Conservation (phyloP, 2,113 vertebrate genomes). For the Antigone vipio region DNA sequence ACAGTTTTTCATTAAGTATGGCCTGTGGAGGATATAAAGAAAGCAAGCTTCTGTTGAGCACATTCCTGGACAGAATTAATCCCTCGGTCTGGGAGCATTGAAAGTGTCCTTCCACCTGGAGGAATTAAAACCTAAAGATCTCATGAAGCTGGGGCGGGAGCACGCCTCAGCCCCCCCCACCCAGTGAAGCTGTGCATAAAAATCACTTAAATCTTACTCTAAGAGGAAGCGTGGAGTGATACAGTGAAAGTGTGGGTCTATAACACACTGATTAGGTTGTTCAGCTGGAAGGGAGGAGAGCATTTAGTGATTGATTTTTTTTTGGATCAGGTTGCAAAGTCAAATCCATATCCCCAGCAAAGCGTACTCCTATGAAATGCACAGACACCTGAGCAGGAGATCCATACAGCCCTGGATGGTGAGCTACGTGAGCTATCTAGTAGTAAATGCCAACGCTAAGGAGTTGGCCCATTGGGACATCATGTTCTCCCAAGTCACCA, state of each 20-base stretch:
- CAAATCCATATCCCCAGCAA: background rate
- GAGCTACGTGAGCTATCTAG: background rate
- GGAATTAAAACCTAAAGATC: background rate
- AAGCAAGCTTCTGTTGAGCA: background rate
- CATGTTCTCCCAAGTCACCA: background rate
- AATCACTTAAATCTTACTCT: background rate
- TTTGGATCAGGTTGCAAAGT: background rate
- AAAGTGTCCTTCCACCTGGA: background rate
- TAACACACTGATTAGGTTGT: too few relatives aligned
- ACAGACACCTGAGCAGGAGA: background rate
- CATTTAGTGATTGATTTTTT: background rate
- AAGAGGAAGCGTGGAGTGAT: background rate
- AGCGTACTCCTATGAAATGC: background rate
- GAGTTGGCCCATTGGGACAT: background rate
- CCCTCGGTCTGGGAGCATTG: fast-evolving
- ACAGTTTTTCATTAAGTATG: background rate
- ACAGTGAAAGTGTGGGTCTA: background rate
- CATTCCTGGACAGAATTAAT: background rate
- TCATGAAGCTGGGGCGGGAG: background rate
- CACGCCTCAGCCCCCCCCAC: background rate
- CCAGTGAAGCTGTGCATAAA: background rate
- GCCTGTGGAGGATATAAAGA: background rate
- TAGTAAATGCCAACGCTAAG: background rate
- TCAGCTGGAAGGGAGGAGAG: background rate
- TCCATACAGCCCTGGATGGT: background rate